These are phyloP conservation scores for Reticulitermes lucifugus DNA, from an alignment of 2,888 invertebrate genomes.

Conservation along the genomic window DNA sequence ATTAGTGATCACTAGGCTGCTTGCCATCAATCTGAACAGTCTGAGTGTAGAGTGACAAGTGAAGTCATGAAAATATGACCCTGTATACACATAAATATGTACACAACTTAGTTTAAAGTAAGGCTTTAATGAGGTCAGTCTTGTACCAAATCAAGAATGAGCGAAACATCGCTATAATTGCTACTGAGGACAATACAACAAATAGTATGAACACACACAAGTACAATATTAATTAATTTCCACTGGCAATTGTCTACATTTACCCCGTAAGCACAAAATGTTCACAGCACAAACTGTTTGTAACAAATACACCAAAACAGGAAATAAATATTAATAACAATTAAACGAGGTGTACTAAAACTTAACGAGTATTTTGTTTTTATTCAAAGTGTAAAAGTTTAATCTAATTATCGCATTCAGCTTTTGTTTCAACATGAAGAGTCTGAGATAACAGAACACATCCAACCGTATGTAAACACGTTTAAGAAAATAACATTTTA, in stretches of 20 bases:
- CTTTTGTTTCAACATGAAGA: not conserved
- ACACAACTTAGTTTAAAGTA: not conserved
- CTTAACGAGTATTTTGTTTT: not conserved
- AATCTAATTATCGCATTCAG: not conserved
- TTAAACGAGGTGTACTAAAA: not conserved
- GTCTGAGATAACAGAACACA: not conserved
- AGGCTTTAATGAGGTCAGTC: not conserved
- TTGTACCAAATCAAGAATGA: not conserved
- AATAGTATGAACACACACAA: not conserved
- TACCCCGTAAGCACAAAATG: not conserved
- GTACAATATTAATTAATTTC: not conserved
- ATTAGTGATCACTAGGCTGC: too few relatives aligned
- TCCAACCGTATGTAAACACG: not conserved
- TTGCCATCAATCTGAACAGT: too few relatives aligned
- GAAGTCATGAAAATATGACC: too few relatives aligned
- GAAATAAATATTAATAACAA: constrained; percentile 1
- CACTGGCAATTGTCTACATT: not conserved
- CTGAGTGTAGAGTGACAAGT: too few relatives aligned
- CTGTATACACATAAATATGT: too few relatives aligned
- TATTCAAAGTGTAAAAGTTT: not conserved
- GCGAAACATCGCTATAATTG: not conserved
- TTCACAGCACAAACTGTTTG: not conserved
- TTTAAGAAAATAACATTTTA: not conserved
- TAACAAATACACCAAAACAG: not conserved
- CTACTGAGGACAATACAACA: not conserved